A percentile compares a stretch with the other conserved stretches of the same genome.
Conservation (phyloP, 2,888 invertebrate species). For the Pristionchus mayeri region DNA sequence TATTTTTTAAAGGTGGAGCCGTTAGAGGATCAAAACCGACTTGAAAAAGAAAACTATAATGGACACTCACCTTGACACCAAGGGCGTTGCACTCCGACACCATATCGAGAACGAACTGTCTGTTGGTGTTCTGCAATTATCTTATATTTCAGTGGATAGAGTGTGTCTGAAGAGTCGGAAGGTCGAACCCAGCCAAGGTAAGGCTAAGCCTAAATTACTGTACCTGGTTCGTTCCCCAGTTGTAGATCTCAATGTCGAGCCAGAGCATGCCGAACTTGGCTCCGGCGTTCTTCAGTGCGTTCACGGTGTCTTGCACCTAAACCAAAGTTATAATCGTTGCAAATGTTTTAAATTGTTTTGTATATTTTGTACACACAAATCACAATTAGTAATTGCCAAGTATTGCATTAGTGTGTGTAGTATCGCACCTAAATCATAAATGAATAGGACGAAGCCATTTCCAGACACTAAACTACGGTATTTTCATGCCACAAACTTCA, state of each 20-base stretch:
- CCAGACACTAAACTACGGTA: too few species aligned
- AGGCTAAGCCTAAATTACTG: not conserved
- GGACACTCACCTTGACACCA: conserved; percentile 19
- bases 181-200: not conserved
- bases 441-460: too few species aligned
- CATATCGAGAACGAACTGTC: conserved; percentile 56
- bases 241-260: conserved; percentile 58
- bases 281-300: conserved; percentile 49
- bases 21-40: too few species aligned
- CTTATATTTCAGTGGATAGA: not conserved
- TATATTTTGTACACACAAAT: not conserved
- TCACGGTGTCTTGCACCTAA: conserved; percentile 49
- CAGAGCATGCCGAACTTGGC: conserved; percentile 58
- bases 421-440: too few species aligned
- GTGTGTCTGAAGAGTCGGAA: not conserved
- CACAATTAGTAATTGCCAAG: too few species aligned
- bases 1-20: not conserved
- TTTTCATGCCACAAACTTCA: too few species aligned
- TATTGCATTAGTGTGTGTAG: too few species aligned
- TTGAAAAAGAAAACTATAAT: not conserved
- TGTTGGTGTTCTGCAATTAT: conserved; percentile 50
- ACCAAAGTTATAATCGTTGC: too few species aligned
- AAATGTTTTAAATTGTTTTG: too few species aligned
- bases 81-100: conserved; percentile 38
- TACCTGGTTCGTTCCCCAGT: not conserved